Evolutionary conservation across 2,888 invertebrate species (phyloP), one percentile per base, ranked within the genome.

Genomic region (Dolomedes plantarius): DNA sequence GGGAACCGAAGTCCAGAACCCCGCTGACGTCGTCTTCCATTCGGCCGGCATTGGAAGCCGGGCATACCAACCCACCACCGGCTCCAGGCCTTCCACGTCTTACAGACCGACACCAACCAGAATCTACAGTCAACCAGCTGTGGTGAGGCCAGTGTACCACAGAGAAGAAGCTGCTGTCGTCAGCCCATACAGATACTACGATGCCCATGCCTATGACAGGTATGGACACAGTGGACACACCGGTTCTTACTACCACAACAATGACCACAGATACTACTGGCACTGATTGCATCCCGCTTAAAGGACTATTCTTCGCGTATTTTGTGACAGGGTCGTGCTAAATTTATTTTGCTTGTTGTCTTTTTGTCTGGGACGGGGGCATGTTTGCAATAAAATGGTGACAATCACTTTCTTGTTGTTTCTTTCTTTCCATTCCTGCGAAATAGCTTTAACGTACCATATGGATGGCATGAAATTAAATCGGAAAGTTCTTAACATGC

Each of bases 21-120:
- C 86, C 1, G 87, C 85, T 3, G 80, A 86, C 62, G 87, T 87
- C 0, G 74, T 77, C 50, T 85, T 87, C 79, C 73, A 85, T 36
- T 87, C 87, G 1, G 71, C 83, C 1, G 85, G 73, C 28, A 27
- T 32, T 9, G 75, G 75, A n/a, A 1, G 65, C 29, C n/a, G 32
- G 6, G 32, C 31, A 28, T 13, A 16, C 5, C 67, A 67, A 13
- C 28, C 28, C 28, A 36, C 31, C 11, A n/a, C 50, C 0, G 64
- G 29, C 31, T 68, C 46, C 78, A 64, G 64, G 32, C 73, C 69
- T 5, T 32, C 41, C 19, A 74, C 67, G 31, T 29, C 73, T 29
- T 83, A 73, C 67, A 77, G 83, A 65, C 83, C 65, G 9, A 72
- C 71, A n/a, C 83, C 83, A 13, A 76, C 36, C 39, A 36, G 36